Base-by-base conservation (phyloP, 2,888 invertebrate species). In the Platycheirus albimanus region DNA sequence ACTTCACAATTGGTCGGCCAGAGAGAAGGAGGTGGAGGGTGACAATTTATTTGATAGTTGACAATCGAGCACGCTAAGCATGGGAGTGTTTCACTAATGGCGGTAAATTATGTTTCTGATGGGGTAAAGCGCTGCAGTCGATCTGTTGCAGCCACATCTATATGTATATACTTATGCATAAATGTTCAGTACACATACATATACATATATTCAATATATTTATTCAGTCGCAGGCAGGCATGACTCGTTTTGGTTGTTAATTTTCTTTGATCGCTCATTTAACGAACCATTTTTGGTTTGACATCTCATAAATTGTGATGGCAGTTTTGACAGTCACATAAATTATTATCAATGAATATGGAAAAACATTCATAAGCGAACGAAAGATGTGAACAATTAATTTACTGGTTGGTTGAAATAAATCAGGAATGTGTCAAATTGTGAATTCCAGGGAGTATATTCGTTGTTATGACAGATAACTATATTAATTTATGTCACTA, bases 241-340 rank as follows among this genome's bases (percentile, higher is more conserved):
- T 43, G 24, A 43, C 24, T 76, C 64, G 81, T 71, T 81, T 76
- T 81, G 75, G 64, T 41, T 76, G 81, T 76, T 81, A 71, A 77
- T 71, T 81, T 76, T 51, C 71, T 81, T 81, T 81, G 81, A 81
- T 81, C 81, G 81, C 81, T 81, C 71, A 81, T 81, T 81, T 81
- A 81, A 76, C 80, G 81, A 81, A 81, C 71, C 81, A 67, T 76
- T 81, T 66, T 81, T 67, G 81, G 81, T 67, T 66, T 76, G 76
- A 71, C 66, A 81, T 81, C 71, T 77, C 81, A 81, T 81, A 81
- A 77, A 81, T 81, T 76, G 76, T 63, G 76, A 72, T 52, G 71
- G 71, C 67, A 76, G 81, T 71, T 77, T 38, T 81, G 81, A 81
- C 81, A 81, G 71, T 67, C 76, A 19, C 77, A 81, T 81, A 81